phyloP scores from a whole-genome alignment of 2,888 invertebrate genomes.

The Standfussiana lucernea region DNA sequence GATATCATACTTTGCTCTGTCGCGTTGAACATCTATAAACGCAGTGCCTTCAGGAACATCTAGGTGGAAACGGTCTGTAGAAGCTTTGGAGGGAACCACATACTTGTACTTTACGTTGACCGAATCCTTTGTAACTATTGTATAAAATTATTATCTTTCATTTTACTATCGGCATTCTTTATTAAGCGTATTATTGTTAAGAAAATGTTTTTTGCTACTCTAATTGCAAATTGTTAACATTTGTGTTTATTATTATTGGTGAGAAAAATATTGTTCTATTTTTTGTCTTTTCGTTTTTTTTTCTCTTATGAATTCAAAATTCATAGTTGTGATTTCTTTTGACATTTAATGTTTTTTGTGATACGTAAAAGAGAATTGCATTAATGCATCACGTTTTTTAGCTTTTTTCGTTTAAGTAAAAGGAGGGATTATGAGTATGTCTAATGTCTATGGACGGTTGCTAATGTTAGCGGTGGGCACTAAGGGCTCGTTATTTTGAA shows the following conservation, averaged over 20 bases:
- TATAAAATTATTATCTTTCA: constrained; percentile 72
- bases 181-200: constrained; percentile 81
- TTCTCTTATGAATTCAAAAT: constrained; percentile 90
- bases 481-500: constrained; percentile 75
- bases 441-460: constrained; percentile 76
- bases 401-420: constrained; percentile 81
- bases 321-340: constrained; percentile 91
- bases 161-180: constrained; percentile 76
- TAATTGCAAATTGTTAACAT: constrained; percentile 80
- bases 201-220: constrained; percentile 77
- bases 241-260: constrained; percentile 78
- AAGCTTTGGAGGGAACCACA: constrained; percentile 54
- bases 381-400: constrained; percentile 88
- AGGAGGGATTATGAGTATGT: constrained; percentile 76
- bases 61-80: constrained; percentile 63
- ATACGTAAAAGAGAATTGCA: constrained; percentile 89
- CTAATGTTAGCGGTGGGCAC: constrained; percentile 71
- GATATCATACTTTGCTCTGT: constrained; percentile 50
- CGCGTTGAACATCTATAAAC: constrained; percentile 59
- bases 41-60: constrained; percentile 66
- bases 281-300: constrained; percentile 83
- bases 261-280: constrained; percentile 83
- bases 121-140: constrained; percentile 69
- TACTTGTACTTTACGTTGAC: constrained; percentile 66
- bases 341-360: constrained; percentile 91